phyloP scores from a whole-genome alignment of 2,113 vertebrate species.

The Irena cyanogastra region DNA sequence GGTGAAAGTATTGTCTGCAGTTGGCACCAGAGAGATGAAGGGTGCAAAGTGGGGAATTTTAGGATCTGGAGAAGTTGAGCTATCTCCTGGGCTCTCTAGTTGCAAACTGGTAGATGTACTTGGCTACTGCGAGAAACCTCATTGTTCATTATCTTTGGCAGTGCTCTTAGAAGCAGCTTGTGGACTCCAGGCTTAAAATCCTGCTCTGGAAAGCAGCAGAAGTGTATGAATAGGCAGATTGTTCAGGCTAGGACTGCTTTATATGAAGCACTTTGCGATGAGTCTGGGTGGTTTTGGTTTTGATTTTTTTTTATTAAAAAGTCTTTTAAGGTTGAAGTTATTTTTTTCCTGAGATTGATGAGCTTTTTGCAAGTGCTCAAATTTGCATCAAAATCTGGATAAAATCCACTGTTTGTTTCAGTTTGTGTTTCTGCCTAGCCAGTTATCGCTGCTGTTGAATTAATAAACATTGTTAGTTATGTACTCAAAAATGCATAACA shows the following conservation, averaged over 20 bases:
- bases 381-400: not conserved
- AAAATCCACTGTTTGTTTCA: not conserved
- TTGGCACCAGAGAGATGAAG: not conserved
- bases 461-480: not conserved
- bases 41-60: not conserved
- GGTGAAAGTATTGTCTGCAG: rapidly evolving
- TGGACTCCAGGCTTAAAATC: not conserved
- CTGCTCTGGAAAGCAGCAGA: not conserved
- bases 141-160: not conserved
- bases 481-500: not conserved
- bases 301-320: not conserved
- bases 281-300: not conserved
- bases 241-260: not conserved
- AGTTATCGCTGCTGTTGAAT: not conserved
- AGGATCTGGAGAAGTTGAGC: not conserved
- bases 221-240: not conserved
- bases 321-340: not conserved
- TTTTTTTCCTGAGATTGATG: not conserved
- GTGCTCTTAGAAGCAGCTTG: not conserved
- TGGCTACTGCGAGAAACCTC: not conserved
- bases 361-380: not conserved
- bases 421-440: not conserved
- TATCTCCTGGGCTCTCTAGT: not conserved
- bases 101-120: not conserved
- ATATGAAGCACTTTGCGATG: not conserved